These are phyloP conservation scores for Zootoca vivipara DNA, from an alignment of 2,113 vertebrate genomes.

Conservation along the genomic window DNA sequence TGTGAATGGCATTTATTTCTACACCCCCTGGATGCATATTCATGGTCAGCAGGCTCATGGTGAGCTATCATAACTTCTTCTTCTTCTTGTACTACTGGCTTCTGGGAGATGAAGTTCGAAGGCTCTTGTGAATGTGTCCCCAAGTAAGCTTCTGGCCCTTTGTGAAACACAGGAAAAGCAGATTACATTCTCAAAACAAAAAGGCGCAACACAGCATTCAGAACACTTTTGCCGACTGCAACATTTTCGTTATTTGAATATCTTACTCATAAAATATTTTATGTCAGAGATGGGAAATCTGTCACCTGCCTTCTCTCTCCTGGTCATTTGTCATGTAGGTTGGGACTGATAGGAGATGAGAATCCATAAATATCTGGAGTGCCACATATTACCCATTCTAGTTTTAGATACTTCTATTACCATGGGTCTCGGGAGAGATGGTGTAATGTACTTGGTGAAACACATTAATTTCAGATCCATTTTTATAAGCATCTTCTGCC, in stretches of 20 bases:
- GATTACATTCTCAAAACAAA: not conserved
- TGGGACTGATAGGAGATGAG: too few relatives aligned
- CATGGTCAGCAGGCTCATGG: constrained; percentile 76
- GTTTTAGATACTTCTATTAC: not conserved
- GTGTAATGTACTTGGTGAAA: not conserved
- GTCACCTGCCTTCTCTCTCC: too few relatives aligned
- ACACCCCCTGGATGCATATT: constrained; percentile 89
- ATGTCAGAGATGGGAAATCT: too few relatives aligned
- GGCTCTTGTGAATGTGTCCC: constrained; percentile 76
- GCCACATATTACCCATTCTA: too few relatives aligned
- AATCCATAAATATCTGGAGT: too few relatives aligned
- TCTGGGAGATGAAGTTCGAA: constrained; percentile 76
- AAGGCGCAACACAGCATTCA: not conserved
- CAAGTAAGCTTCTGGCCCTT: constrained; percentile 77
- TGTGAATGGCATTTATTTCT: constrained; percentile 98
- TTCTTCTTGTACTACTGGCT: constrained; percentile 77
- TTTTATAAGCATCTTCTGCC: not conserved
- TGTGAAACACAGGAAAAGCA: constrained; percentile 44
- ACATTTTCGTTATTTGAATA: not conserved
- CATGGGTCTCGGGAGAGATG: not conserved
- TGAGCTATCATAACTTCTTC: constrained; percentile 95
- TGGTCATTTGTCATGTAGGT: too few relatives aligned
- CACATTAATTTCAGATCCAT: not conserved
- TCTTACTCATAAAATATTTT: not conserved
- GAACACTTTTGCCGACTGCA: not conserved